phyloP scores from a whole-genome alignment of 2,797 vertebrate genomes.

The Hemibagrus guttatus region DNA sequence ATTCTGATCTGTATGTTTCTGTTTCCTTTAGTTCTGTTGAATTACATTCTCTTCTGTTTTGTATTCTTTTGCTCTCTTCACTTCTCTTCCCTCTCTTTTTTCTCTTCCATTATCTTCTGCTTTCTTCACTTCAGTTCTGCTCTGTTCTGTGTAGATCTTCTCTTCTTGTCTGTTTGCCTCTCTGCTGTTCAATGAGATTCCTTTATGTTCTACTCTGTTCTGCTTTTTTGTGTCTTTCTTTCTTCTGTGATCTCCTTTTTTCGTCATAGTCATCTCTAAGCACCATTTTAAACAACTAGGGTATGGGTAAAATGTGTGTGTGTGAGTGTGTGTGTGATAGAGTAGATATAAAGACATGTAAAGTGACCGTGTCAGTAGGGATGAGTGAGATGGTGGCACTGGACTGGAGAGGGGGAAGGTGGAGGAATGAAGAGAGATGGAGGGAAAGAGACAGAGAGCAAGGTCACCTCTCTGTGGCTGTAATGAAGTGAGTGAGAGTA shows the following conservation, averaged over 20 bases:
- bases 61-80: not conserved
- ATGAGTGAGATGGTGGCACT: constrained; percentile 48
- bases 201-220: not conserved
- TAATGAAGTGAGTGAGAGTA: constrained; percentile 72
- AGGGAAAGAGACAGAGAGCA: constrained; percentile 63
- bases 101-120: not conserved
- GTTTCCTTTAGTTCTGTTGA: not conserved
- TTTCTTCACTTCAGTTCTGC: not conserved
- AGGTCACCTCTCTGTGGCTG: constrained; percentile 71
- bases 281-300: not conserved
- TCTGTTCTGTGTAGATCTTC: too few species aligned
- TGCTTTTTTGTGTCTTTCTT: not conserved
- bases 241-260: not conserved
- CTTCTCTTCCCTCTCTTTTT: not conserved
- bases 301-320: not conserved
- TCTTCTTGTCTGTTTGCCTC: not conserved
- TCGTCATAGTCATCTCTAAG: too few species aligned
- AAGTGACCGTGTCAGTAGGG: constrained; percentile 48
- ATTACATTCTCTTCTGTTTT: too few species aligned
- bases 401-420: constrained; percentile 61
- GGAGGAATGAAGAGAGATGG: constrained; percentile 55
- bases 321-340: constrained; percentile 16
- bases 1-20: not conserved
- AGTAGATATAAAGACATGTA: constrained; percentile 69
- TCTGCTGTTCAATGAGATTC: not conserved